Evolutionary conservation across 2,888 invertebrate species (phyloP), one percentile per base, ranked within the genome.

Genomic region (Slavum lentiscoides): DNA sequence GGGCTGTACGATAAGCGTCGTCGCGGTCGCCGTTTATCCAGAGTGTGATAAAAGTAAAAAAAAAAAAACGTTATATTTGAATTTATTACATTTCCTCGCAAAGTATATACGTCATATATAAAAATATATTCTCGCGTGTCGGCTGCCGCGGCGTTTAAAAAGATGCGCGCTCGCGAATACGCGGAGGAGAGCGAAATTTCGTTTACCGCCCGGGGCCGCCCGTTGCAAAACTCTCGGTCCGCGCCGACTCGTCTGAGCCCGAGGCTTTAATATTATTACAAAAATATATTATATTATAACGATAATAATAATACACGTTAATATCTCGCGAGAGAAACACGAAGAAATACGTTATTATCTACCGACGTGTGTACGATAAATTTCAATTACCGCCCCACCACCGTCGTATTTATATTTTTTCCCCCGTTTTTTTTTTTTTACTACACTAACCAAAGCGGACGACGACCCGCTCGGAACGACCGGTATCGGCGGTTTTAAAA

Each of bases 81-180:
- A 68, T 76, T 76, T 76, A 76, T 76, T 76, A 76, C 59, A 39
- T 15, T 68, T 59, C 67, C 9, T 5, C 75, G 30, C 23, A 37
- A 21, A n/a, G 53, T 58, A 43, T 67, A 21, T 11, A 19, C 21
- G 13, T n/a, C n/a, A n/a, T 19, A 39, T 23, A 72, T 43, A 43
- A 59, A 39, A 59, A 19, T 64, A 66, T 59, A 67, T 66, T 58
- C 43, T 43, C n/a, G 30, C 4, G 30, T 30, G 30, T 1, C 30
- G 30, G 30, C 67, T 39, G 66, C 43, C 75, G 55, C 66, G 23
- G 17, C 23, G 30, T 64, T 66, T 74, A 39, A 64, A n/a, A 66
- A 17, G 53, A 74, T 66, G 74, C 30, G 21, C 37, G 37, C 13
- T 9, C 23, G 30, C 17, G 49, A 49, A 49, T 49, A 43, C 4